Conservation (phyloP, 2,797 vertebrate genomes). For the Fistularia commersonii region DNA sequence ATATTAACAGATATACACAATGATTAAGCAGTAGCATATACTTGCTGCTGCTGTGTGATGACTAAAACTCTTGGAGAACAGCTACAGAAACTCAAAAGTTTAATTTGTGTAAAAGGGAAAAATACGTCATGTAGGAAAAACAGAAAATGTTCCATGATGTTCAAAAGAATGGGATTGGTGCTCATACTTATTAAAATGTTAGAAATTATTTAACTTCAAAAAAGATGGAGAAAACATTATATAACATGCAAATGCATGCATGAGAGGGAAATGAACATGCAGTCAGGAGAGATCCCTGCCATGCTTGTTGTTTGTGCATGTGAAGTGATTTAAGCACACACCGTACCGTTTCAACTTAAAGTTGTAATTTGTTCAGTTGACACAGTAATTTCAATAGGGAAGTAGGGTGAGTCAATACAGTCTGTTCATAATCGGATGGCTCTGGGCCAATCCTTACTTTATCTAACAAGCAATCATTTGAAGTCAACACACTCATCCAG, state of each 20-base stretch:
- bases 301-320: constrained; percentile 61
- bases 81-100: constrained; percentile 21
- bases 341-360: constrained; percentile 12
- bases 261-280: constrained; percentile 65
- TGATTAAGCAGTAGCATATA: background rate
- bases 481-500: constrained; percentile 3
- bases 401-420: background rate
- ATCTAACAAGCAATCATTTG: background rate
- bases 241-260: constrained; percentile 70
- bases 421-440: constrained; percentile 1
- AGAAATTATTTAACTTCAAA: constrained; percentile 42
- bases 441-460: background rate
- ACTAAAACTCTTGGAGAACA: constrained; percentile 16
- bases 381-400: background rate
- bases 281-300: constrained; percentile 51
- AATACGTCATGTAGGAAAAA: constrained; percentile 34
- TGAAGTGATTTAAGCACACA: constrained; percentile 20
- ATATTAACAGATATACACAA: too few relatives aligned
- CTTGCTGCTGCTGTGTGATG: constrained; percentile 10
- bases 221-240: constrained; percentile 49
- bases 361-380: background rate
- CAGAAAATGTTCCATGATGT: constrained; percentile 43
- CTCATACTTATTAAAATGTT: constrained; percentile 50
- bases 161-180: constrained; percentile 46
- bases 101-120: constrained; percentile 20